A percentile compares a stretch with the other conserved stretches of the same genome.
phyloP scores from a whole-genome alignment of 2,797 vertebrate species.

The Saxicola maurus region DNA sequence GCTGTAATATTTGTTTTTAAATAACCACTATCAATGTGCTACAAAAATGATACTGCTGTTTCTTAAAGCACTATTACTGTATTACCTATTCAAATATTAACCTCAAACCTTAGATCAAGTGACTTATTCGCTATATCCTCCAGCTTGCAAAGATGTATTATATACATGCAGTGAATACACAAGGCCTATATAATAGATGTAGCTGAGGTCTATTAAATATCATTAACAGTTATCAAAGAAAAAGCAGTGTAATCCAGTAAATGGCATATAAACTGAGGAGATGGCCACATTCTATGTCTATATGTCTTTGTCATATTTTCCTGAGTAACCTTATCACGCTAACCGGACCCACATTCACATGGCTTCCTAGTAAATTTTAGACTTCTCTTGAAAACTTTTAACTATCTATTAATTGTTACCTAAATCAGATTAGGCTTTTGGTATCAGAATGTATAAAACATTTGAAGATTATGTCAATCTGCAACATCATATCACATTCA shows the following conservation, averaged over 20 bases:
- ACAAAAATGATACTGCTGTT: neutral
- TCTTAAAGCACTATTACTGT: neutral
- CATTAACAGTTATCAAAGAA: neutral
- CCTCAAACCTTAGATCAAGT: neutral
- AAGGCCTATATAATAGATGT: neutral
- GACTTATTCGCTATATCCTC: neutral
- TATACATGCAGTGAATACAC: neutral
- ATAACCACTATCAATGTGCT: neutral
- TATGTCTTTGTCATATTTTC: neutral
- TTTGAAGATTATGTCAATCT: neutral
- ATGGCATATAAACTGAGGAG: neutral
- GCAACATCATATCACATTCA: neutral
- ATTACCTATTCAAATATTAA: neutral
- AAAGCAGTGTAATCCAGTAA: neutral
- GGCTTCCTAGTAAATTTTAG: neutral
- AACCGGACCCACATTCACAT: neutral
- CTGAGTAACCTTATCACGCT: neutral
- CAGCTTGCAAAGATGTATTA: neutral
- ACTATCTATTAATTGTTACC: neutral
- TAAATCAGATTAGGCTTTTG: neutral
- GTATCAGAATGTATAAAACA: neutral
- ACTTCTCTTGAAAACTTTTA: neutral
- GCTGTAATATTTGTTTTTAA: neutral
- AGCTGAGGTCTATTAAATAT: neutral
- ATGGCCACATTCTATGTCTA: neutral